These are phyloP conservation scores for Apis mellifera DNA, from an alignment of 1,140 invertebrate species.

Conservation along the genomic window Amel_HAv3.1 CM009936.2:5088501-5089000, in stretches of 20 bases:
- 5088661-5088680: no score
- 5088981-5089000: background rate
- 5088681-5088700: no score
- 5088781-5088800: background rate
- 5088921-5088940: background rate
- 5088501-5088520: no score
- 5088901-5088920: background rate
- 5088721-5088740: background rate
- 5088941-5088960: background rate
- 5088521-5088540: no score
- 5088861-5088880: background rate
- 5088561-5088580: no score
- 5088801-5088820: background rate
- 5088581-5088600: no score
- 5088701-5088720: background rate
- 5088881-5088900: background rate
- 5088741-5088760: background rate
- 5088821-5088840: background rate
- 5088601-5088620: no score
- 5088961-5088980: no score
- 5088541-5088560: no score
- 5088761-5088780: background rate
- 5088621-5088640: no score
- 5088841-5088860: background rate
- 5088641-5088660: no score